These are phyloP conservation scores for Apis cerana DNA, from an alignment of 1,140 invertebrate species.

Conservation along the genomic window DNA sequence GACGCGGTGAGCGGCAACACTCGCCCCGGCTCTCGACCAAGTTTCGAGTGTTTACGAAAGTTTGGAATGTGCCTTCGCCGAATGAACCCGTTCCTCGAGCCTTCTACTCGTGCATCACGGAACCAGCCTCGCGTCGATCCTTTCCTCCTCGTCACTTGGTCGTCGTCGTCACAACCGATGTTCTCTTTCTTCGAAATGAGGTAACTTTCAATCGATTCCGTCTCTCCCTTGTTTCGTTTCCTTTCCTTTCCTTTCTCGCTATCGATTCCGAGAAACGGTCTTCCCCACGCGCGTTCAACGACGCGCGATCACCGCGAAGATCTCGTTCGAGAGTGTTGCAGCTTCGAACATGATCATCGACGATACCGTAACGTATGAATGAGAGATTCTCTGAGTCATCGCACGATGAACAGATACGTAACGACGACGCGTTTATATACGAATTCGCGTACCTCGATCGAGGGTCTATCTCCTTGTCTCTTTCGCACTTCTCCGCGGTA, in stretches of 20 bases:
- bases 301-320: neutral
- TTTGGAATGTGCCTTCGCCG: neutral
- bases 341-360: neutral
- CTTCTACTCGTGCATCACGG: neutral
- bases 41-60: constrained; percentile 39
- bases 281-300: neutral
- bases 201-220: constrained; percentile 28
- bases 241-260: neutral
- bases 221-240: neutral
- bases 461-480: too few species aligned
- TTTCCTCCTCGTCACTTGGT: too few species aligned
- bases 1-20: constrained; percentile 14
- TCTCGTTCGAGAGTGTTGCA: neutral
- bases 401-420: too few species aligned
- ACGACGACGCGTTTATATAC: neutral
- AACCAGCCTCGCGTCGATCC: neutral
- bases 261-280: neutral
- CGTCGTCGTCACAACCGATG: neutral
- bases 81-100: neutral
- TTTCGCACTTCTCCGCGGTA: too few species aligned
- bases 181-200: constrained; percentile 22
- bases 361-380: neutral
- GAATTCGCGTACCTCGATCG: neutral
- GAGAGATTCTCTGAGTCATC: neutral
- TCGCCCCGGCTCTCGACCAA: neutral